Evolutionary conservation across 2,888 invertebrate species (phyloP).

Genomic region (Syrista parreyssii): DNA sequence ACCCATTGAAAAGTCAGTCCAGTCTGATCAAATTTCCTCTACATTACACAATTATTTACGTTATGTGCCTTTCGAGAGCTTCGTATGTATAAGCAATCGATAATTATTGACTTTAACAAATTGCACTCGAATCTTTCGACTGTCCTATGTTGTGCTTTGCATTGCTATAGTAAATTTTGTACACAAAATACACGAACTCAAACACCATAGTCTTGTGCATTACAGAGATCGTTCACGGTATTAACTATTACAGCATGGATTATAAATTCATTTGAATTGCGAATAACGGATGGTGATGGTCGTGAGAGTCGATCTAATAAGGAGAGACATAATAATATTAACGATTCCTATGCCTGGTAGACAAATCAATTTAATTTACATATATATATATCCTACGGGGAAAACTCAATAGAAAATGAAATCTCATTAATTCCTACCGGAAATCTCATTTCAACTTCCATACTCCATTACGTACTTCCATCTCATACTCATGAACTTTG

Average conservation of each 20-base stretch:
- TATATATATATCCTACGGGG: neutral
- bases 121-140: neutral
- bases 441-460: neutral
- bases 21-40: neutral
- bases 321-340: constrained; percentile 19
- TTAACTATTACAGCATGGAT: neutral
- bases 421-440: neutral
- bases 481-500: neutral
- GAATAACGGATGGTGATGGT: constrained; percentile 23
- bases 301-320: constrained; percentile 23
- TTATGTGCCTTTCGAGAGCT: neutral
- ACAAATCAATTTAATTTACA: neutral
- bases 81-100: neutral
- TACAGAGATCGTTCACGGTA: neutral
- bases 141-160: neutral
- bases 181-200: neutral
- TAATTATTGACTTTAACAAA: neutral
- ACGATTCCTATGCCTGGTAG: constrained; percentile 2
- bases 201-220: neutral
- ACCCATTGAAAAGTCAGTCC: neutral
- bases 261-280: constrained; percentile 19
- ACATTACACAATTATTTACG: neutral
- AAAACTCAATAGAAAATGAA: neutral
- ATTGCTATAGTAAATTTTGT: neutral
- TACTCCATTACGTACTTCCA: neutral